phyloP scores from a whole-genome alignment of 2,113 vertebrate genomes.

The Hyperopisus bebe region DNA sequence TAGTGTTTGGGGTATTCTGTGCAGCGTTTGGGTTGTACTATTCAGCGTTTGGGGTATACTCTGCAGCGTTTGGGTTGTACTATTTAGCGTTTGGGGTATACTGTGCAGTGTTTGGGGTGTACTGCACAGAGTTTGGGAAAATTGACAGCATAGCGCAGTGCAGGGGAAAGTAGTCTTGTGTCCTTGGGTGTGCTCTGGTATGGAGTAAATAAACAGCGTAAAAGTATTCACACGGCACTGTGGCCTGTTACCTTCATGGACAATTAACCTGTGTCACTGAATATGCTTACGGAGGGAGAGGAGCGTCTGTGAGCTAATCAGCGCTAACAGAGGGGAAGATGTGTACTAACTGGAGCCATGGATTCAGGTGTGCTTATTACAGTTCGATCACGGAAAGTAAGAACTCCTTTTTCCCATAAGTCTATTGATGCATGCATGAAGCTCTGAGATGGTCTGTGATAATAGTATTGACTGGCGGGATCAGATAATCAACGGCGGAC shows the following conservation, averaged over 20 bases:
- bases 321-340: not conserved
- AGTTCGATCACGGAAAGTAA: not conserved
- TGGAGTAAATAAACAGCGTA: slow-evolving; percentile 20
- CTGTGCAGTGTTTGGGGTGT: not conserved
- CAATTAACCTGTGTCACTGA: slow-evolving; percentile 32
- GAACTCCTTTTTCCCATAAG: not conserved
- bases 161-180: slow-evolving; percentile 25
- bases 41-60: too few relatives aligned
- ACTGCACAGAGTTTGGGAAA: not conserved
- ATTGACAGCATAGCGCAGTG: not conserved
- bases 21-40: too few relatives aligned
- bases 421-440: not conserved
- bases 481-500: not conserved
- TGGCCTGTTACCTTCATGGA: slow-evolving; percentile 30
- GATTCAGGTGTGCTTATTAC: not conserved
- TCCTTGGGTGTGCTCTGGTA: slow-evolving; percentile 31
- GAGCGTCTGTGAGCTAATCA: slow-evolving; percentile 3
- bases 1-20: too few relatives aligned
- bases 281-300: slow-evolving; percentile 9
- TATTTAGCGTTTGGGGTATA: not conserved
- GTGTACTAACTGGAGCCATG: not conserved
- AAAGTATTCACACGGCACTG: not conserved
- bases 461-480: not conserved
- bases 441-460: not conserved
- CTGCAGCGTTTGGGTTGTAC: too few relatives aligned